Percentiles rank a stretch among this genome's conserved stretches.
Evolutionary conservation across 2,113 vertebrate genomes (phyloP).

Genomic region (Hiodon tergisus): DNA sequence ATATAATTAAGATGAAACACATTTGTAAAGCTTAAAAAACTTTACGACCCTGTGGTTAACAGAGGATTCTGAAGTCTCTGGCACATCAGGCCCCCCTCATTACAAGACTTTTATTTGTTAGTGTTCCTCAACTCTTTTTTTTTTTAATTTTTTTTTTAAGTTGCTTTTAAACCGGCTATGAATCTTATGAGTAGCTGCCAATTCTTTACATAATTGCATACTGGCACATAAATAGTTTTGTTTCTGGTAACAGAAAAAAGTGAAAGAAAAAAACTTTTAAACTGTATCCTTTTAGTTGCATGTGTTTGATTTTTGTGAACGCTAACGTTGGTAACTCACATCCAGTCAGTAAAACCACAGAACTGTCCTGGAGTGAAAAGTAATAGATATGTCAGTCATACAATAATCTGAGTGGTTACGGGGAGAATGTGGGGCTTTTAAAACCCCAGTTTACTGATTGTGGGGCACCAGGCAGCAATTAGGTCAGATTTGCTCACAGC

Average conservation of each 20-base stretch:
- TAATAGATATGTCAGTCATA: conserved; percentile 43
- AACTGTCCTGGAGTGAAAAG: conserved; percentile 33
- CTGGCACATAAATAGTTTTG: no score
- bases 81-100: no score
- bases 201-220: no score
- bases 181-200: not conserved
- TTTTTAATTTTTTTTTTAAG: no score
- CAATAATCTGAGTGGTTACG: conserved; percentile 32
- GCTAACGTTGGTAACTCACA: conserved; percentile 28
- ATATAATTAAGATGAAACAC: conserved; percentile 44
- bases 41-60: conserved; percentile 31
- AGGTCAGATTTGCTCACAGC: conserved; percentile 29
- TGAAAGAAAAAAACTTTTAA: not conserved
- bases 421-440: conserved; percentile 20
- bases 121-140: no score
- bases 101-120: no score
- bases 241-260: no score
- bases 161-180: not conserved
- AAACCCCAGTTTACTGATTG: conserved; percentile 29
- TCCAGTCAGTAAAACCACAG: conserved; percentile 34
- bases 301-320: conserved; percentile 31
- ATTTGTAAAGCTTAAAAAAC: not conserved
- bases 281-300: conserved; percentile 33
- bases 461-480: conserved; percentile 26
- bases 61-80: no score